Percentiles rank a stretch among this genome's conserved stretches.
Evolutionary conservation across 2,797 vertebrate species (phyloP).

Genomic region (Tolypeutes matacus): DNA sequence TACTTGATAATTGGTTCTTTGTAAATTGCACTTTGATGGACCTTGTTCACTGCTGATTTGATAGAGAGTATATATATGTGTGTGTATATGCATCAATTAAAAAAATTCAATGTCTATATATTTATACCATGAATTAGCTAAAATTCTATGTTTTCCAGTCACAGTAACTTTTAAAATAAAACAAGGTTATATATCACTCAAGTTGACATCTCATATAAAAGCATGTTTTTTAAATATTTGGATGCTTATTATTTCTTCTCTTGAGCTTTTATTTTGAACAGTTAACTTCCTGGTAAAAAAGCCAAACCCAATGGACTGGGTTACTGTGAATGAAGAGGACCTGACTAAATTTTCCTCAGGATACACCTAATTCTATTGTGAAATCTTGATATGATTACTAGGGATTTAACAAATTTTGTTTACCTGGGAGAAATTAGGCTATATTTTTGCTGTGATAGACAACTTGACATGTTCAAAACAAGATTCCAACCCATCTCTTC

Average conservation of each 20-base stretch:
- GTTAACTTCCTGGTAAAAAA: constrained; percentile 58
- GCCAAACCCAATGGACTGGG: neutral
- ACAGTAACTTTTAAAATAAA: constrained; percentile 45
- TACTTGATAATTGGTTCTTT: constrained; percentile 79
- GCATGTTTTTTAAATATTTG: constrained; percentile 52
- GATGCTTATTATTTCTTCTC: constrained; percentile 12
- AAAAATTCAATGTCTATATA: neutral
- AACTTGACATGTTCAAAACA: constrained; percentile 55
- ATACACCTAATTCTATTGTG: constrained; percentile 51
- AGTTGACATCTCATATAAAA: constrained; percentile 16
- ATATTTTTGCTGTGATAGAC: constrained; percentile 72
- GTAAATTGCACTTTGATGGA: constrained; percentile 72
- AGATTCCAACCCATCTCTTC: constrained; percentile 63
- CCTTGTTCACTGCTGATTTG: constrained; percentile 64
- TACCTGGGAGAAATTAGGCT: constrained; percentile 70
- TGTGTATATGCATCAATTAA: too few species aligned
- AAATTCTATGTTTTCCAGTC: constrained; percentile 23
- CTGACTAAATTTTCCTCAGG: constrained; percentile 46
- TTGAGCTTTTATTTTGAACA: constrained; percentile 16
- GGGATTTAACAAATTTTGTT: constrained; percentile 74
- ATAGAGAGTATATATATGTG: neutral
- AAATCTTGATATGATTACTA: constrained; percentile 66
- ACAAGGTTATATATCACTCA: neutral
- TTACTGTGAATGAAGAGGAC: constrained; percentile 65
- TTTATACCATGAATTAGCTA: constrained; percentile 38